Conservation (phyloP, 1,140 invertebrate genomes). For the Lepidurus apus region DNA sequence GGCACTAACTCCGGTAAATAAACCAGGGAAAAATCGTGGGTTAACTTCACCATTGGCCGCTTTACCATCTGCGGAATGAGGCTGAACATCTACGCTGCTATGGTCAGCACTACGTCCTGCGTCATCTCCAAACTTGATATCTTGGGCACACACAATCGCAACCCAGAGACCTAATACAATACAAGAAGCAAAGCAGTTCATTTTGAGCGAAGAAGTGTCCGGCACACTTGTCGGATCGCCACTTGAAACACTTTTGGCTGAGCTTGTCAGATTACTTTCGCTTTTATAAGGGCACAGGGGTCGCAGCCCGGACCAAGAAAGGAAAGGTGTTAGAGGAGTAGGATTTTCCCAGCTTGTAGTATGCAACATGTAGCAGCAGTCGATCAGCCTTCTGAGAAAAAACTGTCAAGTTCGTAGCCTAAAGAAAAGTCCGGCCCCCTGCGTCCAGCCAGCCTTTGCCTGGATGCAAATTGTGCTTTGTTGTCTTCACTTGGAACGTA, state of each 20-base stretch:
- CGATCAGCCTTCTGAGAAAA: background rate
- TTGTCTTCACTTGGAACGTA: background rate
- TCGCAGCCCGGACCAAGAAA: background rate
- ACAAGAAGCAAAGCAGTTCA: background rate
- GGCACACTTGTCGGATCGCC: background rate
- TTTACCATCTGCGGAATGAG: background rate
- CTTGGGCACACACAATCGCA: background rate
- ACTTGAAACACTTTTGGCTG: conserved; percentile 8
- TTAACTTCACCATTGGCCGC: background rate
- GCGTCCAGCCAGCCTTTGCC: background rate
- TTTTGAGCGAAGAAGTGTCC: background rate
- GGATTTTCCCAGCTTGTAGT: background rate
- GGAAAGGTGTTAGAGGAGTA: conserved; percentile 14
- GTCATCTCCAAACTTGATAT: background rate
- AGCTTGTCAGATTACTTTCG: background rate
- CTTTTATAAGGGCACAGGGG: conserved; percentile 9
- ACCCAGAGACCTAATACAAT: background rate
- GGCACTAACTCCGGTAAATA: background rate
- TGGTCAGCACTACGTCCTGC: background rate
- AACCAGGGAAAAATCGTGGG: background rate
- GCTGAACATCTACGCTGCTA: background rate
- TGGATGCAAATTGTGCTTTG: background rate
- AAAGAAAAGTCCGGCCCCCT: background rate
- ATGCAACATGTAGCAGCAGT: background rate
- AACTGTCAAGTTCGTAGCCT: background rate